Base-by-base conservation (phyloP, 2,797 vertebrate genomes). In the Ficedula albicollis region DNA sequence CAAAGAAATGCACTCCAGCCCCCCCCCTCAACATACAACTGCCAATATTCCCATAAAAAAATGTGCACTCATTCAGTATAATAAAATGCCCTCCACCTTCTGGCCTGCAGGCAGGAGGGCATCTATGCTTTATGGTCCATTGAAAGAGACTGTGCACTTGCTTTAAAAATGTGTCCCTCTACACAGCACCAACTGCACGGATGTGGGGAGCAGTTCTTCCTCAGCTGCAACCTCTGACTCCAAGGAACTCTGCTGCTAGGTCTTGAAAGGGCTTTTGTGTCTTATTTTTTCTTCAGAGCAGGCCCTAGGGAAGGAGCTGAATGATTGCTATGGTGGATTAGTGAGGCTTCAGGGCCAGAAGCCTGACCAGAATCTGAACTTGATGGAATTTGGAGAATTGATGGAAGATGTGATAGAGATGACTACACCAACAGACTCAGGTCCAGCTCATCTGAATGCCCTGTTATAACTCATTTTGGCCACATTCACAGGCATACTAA, bases 341-440 rank as follows among this genome's bases (percentile, higher is more conserved):
- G 48, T 30, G 43, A 52, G 39, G 56, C 36, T 59, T 74, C 18
- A 14, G 29, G 59, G 26, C 20, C 48, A 48, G 52, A 60, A 39
- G 29, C 21, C 44, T 83, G 34, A 81, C 36, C 76, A 84, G 85
- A 62, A 89, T 22, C 6, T 79, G 84, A 91, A 89, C 34, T 49
- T 75, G 19, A n/a, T n/a, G 38, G 79, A 90, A 74, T 48, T 36
- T 43, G 66, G 13, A 15, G 44, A 81, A 38, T 4, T 78, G 49
- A 68, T n/a, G 34, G 56, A 90, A 29, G 39, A 66, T 5, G 4
- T 62, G 26, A 44, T 34, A 55, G 74, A 51, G 9, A 63, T 70
- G 48, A 44, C 22, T 64, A 34, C 26, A 69, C 7, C 15, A 6
- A 3, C 2, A 66, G 20, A 46, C 51, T 76, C 43, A 73, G 13